Base-by-base conservation (phyloP, 2,797 vertebrate species). In the Artibeus jamaicensis region DNA sequence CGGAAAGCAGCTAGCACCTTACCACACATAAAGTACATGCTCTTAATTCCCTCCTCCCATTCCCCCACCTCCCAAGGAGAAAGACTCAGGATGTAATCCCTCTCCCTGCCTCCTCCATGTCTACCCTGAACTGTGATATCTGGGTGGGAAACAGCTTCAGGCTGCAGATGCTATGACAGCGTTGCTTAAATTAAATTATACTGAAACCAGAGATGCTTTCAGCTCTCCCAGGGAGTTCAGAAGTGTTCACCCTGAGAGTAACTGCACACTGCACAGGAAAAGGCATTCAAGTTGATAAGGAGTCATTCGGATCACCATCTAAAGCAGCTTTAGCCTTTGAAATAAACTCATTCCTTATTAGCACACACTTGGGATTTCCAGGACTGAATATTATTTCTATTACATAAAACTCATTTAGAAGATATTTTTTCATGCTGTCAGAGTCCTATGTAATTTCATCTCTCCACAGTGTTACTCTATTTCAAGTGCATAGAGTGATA, bases 191-290 rank as follows among this genome's bases (percentile, higher is more conserved):
- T 97, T 97, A 92, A 97, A 97, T 97, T 97, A 97, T 39, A 3
- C 91, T 93, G 96, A 98, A 97, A 98, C 86, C 86, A 94, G 96
- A 98, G 96, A 96, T 2, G 93, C 26, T 78, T 93, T 98, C 97
- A 92, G 95, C 97, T 91, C 96, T 97, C 98, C 91, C 39, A 97
- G 98, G 98, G 98, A 98, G 98, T 98, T 98, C 98, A 98, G 97
- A 98, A 98, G 98, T 98, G 98, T 97, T 98, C 96, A 96, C 98
- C 97, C 98, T 95, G 92, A 95, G 94, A 97, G 98, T 97, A 98
- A 98, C 98, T 98, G 97, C 98, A 98, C 87, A 98, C 97, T 97
- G 81, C 98, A 98, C 98, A 98, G 98, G 98, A 98, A 98, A 98
- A 98, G 98, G 97, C 98, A 97, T 96, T 97, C 82, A 92, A 97